Conservation (phyloP, 2,113 vertebrate genomes). For the Ptyas mucosa region DNA sequence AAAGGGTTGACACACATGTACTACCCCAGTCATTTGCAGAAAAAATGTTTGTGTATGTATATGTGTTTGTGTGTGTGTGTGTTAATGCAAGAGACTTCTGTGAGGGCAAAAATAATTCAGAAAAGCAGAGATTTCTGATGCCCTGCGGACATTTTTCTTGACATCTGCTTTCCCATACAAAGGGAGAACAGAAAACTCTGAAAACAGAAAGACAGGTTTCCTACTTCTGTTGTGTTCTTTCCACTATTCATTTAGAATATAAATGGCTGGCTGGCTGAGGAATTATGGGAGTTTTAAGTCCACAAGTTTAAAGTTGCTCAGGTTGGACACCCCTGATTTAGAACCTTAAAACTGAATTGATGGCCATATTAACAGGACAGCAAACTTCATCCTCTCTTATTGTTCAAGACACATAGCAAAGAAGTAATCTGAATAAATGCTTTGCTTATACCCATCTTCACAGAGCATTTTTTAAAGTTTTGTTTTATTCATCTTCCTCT, state of each 20-base stretch:
- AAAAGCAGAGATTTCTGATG: neutral
- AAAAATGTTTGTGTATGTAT: neutral
- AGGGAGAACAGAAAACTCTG: neutral
- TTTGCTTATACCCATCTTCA: neutral
- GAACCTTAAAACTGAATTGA: neutral
- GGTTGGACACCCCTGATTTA: neutral
- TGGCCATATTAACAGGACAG: neutral
- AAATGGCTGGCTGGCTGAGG: neutral
- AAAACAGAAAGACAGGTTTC: neutral
- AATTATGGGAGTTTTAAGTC: neutral
- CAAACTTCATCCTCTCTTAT: neutral
- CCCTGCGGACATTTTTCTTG: neutral
- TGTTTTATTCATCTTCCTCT: neutral
- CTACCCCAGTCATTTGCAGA: neutral
- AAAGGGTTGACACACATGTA: too few species aligned
- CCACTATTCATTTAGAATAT: neutral
- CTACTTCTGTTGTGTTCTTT: neutral
- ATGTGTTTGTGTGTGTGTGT: neutral
- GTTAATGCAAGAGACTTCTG: neutral
- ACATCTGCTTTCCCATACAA: neutral
- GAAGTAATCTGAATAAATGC: neutral
- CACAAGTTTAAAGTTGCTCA: neutral
- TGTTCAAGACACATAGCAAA: neutral
- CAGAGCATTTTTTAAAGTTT: neutral
- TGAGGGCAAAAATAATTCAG: neutral